These are phyloP conservation scores for Entomobrya multifasciata DNA, from an alignment of 2,888 invertebrate genomes.

Conservation along the genomic window DNA sequence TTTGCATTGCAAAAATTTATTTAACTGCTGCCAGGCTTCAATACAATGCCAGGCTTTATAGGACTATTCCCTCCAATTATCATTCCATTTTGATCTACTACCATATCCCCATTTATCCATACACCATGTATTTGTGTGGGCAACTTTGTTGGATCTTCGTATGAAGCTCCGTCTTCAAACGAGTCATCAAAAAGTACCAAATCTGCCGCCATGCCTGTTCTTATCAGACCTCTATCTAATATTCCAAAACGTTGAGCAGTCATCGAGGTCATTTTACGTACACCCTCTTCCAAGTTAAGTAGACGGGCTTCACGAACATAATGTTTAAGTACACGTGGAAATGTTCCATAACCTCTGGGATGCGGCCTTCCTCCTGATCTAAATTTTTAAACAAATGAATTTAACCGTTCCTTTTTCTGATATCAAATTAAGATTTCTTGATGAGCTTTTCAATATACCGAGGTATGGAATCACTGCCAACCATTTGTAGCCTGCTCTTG, in stretches of 20 bases:
- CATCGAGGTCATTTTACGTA: slow-evolving; percentile 74
- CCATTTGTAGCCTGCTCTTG: slow-evolving; percentile 73
- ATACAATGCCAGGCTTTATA: slow-evolving; percentile 53
- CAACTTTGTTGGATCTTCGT: slow-evolving; percentile 72
- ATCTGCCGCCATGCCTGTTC: slow-evolving; percentile 74
- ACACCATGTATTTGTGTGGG: slow-evolving; percentile 73
- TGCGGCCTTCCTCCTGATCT: slow-evolving; percentile 77
- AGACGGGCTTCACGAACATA: slow-evolving; percentile 69
- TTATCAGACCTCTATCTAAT: slow-evolving; percentile 70
- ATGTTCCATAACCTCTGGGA: slow-evolving; percentile 77
- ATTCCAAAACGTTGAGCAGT: slow-evolving; percentile 75
- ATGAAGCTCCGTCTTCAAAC: slow-evolving; percentile 75
- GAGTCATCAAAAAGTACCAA: slow-evolving; percentile 73
- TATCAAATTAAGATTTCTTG: no score
- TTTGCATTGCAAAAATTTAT: background rate
- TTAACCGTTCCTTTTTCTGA: no score
- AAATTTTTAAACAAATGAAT: background rate
- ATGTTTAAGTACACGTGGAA: slow-evolving; percentile 76
- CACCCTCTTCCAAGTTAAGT: slow-evolving; percentile 76
- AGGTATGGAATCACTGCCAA: slow-evolving; percentile 78
- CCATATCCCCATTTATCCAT: slow-evolving; percentile 77
- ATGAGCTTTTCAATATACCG: no score
- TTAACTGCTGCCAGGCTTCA: background rate
- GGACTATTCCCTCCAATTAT: slow-evolving; percentile 57
- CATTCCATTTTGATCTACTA: slow-evolving; percentile 72